phyloP scores from a whole-genome alignment of 1,140 invertebrate genomes.

The Orius insidiosus region DNA sequence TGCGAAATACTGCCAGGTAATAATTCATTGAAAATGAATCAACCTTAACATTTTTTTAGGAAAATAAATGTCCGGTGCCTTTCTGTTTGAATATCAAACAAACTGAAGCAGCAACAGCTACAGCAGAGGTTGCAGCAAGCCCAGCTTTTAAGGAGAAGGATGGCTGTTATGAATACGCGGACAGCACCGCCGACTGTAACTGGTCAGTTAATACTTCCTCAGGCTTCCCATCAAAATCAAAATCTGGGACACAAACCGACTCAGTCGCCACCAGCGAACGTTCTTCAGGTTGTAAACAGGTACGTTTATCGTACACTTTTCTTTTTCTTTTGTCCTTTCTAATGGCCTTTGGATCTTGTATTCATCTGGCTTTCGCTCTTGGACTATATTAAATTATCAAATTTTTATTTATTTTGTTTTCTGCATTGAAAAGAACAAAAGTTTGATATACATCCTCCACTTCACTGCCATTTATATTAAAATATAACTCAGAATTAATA shows the following conservation, averaged over 20 bases:
- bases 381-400: too few species aligned
- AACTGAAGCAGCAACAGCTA: conserved; percentile 89
- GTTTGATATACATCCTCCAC: too few species aligned
- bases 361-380: too few species aligned
- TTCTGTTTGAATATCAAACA: conserved; percentile 98
- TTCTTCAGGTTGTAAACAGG: conserved; percentile 70
- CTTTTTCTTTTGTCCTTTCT: not conserved
- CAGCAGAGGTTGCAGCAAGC: conserved; percentile 81
- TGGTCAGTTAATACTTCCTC: conserved; percentile 8
- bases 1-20: conserved; percentile 84
- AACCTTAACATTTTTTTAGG: conserved; percentile 25
- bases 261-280: conserved; percentile 61
- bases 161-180: conserved; percentile 78
- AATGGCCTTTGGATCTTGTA: too few species aligned
- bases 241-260: conserved; percentile 31
- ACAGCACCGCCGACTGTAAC: conserved; percentile 25
- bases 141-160: conserved; percentile 67
- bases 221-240: conserved; percentile 13
- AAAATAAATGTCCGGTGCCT: conserved; percentile 89
- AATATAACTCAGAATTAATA: too few species aligned
- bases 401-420: too few species aligned
- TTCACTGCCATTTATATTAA: too few species aligned
- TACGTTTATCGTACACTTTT: conserved; percentile 14
- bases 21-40: not conserved
- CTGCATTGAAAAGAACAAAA: too few species aligned